Evolutionary conservation across 2,888 invertebrate species (phyloP), one percentile per base, ranked within the genome.

Genomic region (Tolmerus cingulatus): DNA sequence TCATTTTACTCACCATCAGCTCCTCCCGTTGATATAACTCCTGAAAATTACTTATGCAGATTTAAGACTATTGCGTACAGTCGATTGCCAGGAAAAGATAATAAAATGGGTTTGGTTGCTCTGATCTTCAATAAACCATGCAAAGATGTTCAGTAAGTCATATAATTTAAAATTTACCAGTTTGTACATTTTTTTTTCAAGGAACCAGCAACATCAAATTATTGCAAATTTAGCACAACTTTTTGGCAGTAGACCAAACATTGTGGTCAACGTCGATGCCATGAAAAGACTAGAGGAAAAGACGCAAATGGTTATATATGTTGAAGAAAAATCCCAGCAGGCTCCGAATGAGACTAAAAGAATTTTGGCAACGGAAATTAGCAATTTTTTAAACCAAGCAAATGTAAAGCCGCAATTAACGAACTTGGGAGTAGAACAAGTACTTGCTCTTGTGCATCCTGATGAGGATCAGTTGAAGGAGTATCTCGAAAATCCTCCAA

Each of bases 31-130:
- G 96, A 97, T 87, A 95, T 98, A 89, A 97, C 96, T 79, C 96
- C 96, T 87, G 96, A 97, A 90, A 99, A 99, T 92, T 97, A 97
- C 0, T 95, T 98, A 82, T 98, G 98, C 91, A 95, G 97, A 74
- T 98, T 99, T 91, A 99, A 98, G 93, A 97, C 98, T 0, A 97
- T 99, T 86, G 98, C 98, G 0, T 99, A 99, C 91, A 97, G 97
- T 89, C 95, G 96, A 27, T 95, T 98, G 89, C 97, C 98, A 0
- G 95, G 95, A 4, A 95, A 96, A 81, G 97, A 97, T 88, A 98
- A 98, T 91, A 97, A 97, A 90, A 97, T 98, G 90, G 99, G 99
- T 0, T 94, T 97, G 74, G 97, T 99, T 0, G 96, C 96, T 3
- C 91, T 99, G 89, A 94, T 96, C 87, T 96, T 99, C 90, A 96